A percentile compares a stretch with the other conserved stretches of the same genome.
Evolutionary conservation across 2,888 invertebrate genomes (phyloP).

Genomic region (Octodonta nipae): DNA sequence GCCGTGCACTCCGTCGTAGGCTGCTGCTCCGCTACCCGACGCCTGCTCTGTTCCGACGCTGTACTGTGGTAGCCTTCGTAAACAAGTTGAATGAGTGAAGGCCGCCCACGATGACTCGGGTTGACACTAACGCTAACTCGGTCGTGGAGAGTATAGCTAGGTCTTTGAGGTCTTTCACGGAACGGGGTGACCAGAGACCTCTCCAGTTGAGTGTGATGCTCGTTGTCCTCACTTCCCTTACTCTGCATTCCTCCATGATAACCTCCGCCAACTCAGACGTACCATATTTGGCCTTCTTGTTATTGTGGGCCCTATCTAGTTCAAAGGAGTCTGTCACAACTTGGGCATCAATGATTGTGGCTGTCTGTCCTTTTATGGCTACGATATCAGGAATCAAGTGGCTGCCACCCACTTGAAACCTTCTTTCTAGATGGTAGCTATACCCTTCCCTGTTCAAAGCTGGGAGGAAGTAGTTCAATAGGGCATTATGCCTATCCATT

Average conservation of each 20-base stretch:
- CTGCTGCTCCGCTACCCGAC: too few relatives aligned
- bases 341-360: not conserved
- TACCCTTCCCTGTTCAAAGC: not conserved
- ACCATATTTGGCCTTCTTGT: not conserved
- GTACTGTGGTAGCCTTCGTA: too few relatives aligned
- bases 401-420: not conserved
- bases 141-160: not conserved
- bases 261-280: not conserved
- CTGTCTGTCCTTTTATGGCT: not conserved
- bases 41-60: too few relatives aligned
- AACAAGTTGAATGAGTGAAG: too few relatives aligned
- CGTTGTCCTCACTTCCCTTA: not conserved
- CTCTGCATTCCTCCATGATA: not conserved
- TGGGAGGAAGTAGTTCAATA: not conserved
- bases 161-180: not conserved
- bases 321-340: not conserved
- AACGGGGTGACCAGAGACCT: slow-evolving; percentile 3
- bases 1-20: too few relatives aligned
- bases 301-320: not conserved
- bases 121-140: slow-evolving; percentile 3
- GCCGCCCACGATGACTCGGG: not conserved
- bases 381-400: not conserved
- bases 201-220: slow-evolving; percentile 4
- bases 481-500: not conserved
- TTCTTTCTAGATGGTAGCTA: not conserved